phyloP scores from a whole-genome alignment of 2,113 vertebrate species.

The Ochotona princeps region DNA sequence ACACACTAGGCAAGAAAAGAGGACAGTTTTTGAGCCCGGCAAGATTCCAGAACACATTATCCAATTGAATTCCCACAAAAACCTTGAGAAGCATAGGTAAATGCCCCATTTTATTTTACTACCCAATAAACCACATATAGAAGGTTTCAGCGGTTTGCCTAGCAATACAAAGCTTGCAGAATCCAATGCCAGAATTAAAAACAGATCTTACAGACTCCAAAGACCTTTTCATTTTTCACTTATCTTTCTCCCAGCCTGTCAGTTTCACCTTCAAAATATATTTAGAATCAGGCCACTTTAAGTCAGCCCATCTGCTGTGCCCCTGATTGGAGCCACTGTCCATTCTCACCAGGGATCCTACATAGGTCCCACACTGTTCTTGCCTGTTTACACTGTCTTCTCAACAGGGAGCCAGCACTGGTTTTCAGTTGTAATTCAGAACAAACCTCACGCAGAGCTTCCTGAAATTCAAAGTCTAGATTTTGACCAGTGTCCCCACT shows the following conservation, averaged over 20 bases:
- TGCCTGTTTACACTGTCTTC: background rate
- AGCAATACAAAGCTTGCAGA: background rate
- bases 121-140: background rate
- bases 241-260: background rate
- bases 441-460: too few relatives aligned
- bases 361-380: background rate
- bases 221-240: background rate
- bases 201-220: background rate
- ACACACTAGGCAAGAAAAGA: background rate
- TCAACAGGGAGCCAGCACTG: background rate
- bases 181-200: background rate
- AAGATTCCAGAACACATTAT: background rate
- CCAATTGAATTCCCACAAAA: background rate
- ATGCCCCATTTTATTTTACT: constrained; percentile 38
- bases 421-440: background rate
- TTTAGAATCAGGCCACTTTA: background rate
- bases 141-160: background rate
- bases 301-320: background rate
- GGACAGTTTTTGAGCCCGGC: background rate
- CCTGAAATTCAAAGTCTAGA: background rate
- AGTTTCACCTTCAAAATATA: background rate
- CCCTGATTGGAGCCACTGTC: background rate
- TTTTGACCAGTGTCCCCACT: background rate
- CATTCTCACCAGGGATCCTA: background rate
- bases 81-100: background rate